Evolutionary conservation across 2,888 invertebrate species (phyloP).

Genomic region (Cerceris rybyensis): DNA sequence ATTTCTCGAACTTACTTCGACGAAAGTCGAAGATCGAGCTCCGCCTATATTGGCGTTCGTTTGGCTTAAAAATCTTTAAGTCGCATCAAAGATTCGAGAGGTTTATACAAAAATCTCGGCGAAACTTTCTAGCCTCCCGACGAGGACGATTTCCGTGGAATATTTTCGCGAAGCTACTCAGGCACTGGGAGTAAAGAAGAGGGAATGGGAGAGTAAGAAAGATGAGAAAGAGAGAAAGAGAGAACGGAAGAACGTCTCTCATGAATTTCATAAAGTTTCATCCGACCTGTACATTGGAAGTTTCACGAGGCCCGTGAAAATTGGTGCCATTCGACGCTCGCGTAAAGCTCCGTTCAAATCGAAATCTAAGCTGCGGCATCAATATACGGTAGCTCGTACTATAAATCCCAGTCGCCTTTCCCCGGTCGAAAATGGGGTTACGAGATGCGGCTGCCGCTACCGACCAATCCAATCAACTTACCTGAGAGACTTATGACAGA

Average conservation of each 20-base stretch:
- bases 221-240: neutral
- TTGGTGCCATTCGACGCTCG: constrained; percentile 60
- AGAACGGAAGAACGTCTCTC: constrained; percentile 48
- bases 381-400: constrained; percentile 48
- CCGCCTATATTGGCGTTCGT: constrained; percentile 2
- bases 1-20: neutral
- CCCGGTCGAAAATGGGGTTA: constrained; percentile 54
- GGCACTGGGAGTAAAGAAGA: neutral
- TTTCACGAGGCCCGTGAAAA: constrained; percentile 65
- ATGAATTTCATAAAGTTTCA: constrained; percentile 71
- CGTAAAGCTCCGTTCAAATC: constrained; percentile 62
- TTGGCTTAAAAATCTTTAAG: constrained; percentile 51
- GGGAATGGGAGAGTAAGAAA: too few relatives aligned
- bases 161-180: constrained; percentile 39
- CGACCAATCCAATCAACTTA: constrained; percentile 64
- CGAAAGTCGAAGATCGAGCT: too few relatives aligned
- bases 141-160: constrained; percentile 58
- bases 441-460: constrained; percentile 44
- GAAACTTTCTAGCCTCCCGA: constrained; percentile 36
- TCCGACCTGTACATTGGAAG: constrained; percentile 64
- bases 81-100: constrained; percentile 29
- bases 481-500: constrained; percentile 55
- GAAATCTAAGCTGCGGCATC: constrained; percentile 64
- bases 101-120: constrained; percentile 42
- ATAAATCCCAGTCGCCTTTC: constrained; percentile 58